A percentile compares a stretch with the other conserved stretches of the same genome.
Conservation (phyloP, 2,797 vertebrate species). For the Sebastes diploproa region DNA sequence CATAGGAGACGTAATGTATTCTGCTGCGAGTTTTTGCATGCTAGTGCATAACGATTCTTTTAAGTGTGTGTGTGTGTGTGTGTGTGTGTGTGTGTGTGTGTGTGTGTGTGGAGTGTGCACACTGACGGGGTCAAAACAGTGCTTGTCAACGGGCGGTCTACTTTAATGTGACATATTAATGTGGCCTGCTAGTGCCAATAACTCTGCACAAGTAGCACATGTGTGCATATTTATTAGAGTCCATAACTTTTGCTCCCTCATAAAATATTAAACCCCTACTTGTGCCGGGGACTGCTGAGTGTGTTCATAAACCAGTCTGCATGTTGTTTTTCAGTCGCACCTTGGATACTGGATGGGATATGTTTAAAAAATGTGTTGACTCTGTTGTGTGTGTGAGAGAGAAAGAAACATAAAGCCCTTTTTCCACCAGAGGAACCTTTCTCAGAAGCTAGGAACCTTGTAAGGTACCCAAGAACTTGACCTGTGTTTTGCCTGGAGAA, state of each 20-base stretch:
- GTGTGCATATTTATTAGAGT: constrained; percentile 80
- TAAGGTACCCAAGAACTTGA: neutral
- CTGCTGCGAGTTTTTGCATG: constrained; percentile 5
- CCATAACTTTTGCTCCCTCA: constrained; percentile 76
- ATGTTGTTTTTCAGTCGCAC: constrained; percentile 45
- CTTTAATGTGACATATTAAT: constrained; percentile 85
- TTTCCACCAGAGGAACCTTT: neutral
- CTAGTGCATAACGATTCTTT: constrained; percentile 23
- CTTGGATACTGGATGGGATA: constrained; percentile 34
- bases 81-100: constrained; percentile 7
- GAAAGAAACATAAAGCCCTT: neutral
- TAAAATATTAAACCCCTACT: constrained; percentile 76
- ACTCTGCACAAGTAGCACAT: constrained; percentile 78
- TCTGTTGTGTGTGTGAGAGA: neutral
- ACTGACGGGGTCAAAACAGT: constrained; percentile 77
- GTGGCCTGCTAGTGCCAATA: constrained; percentile 81
- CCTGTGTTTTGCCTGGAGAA: neutral
- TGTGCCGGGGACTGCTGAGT: constrained; percentile 70
- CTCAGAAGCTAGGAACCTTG: neutral
- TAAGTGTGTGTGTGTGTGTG: neutral
- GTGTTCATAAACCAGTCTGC: constrained; percentile 64
- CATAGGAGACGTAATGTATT: constrained; percentile 30
- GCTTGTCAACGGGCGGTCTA: constrained; percentile 79
- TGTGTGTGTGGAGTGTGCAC: neutral
- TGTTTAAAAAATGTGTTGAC: neutral